phyloP scores from a whole-genome alignment of 1,140 invertebrate genomes.

The Pachypeltis micranthus region DNA sequence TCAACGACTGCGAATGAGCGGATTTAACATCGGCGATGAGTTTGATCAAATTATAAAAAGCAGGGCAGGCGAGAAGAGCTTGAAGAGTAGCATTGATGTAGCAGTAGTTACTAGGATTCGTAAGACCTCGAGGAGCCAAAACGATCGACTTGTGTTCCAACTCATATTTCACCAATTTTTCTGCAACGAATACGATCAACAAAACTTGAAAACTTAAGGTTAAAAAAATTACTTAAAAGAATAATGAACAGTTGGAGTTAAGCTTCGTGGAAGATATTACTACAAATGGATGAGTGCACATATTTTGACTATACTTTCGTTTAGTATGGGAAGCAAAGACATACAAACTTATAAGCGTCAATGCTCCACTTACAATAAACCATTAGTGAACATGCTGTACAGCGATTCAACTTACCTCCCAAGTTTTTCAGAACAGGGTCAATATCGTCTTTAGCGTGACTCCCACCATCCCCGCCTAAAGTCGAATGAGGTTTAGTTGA shows the following conservation, averaged over 20 bases:
- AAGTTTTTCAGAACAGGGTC: background rate
- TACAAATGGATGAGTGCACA: too few species aligned
- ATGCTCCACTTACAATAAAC: background rate
- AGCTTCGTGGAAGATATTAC: too few species aligned
- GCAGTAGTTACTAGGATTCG: slow-evolving; percentile 87
- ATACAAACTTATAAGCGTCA: background rate
- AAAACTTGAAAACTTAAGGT: too few species aligned
- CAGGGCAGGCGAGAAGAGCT: slow-evolving; percentile 80
- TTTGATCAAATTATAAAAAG: slow-evolving; percentile 82
- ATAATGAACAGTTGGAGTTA: background rate
- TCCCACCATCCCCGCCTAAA: background rate
- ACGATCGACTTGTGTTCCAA: slow-evolving; percentile 60
- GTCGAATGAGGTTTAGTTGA: background rate
- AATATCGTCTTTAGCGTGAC: background rate
- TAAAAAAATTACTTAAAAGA: too few species aligned
- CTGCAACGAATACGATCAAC: too few species aligned
- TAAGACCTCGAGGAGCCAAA: slow-evolving; percentile 72
- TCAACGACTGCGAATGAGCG: slow-evolving; percentile 27
- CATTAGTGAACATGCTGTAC: background rate
- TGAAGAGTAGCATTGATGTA: slow-evolving; percentile 89
- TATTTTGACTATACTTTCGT: background rate
- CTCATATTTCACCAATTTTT: slow-evolving; percentile 56
- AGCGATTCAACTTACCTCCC: background rate
- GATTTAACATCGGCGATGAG: slow-evolving; percentile 43
- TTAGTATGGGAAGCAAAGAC: background rate